Evolutionary conservation across 2,113 vertebrate genomes (phyloP).

Genomic region (Cnemophilus loriae): DNA sequence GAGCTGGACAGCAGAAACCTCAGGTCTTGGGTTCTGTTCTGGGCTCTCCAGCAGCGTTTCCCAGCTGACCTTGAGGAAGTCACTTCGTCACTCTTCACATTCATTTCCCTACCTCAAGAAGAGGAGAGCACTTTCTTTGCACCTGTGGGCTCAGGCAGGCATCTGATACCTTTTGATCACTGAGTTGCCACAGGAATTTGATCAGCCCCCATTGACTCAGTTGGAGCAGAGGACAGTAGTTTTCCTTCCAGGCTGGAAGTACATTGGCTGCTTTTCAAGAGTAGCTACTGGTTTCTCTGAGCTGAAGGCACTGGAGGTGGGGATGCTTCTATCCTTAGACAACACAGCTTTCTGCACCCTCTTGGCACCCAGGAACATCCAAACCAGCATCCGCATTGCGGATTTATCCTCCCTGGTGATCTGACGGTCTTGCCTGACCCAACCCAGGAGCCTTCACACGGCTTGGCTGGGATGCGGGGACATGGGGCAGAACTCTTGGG

Average conservation of each 20-base stretch:
- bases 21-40: neutral
- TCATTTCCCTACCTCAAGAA: neutral
- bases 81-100: neutral
- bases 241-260: neutral
- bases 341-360: neutral
- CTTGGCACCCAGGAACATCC: neutral
- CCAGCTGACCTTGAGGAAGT: neutral
- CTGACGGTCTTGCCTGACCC: neutral
- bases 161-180: neutral
- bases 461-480: neutral
- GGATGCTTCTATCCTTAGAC: neutral
- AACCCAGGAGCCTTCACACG: accelerated
- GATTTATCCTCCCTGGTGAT: neutral
- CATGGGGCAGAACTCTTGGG: neutral
- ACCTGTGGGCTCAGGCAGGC: neutral
- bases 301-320: neutral
- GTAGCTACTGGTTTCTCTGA: neutral
- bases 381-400: neutral
- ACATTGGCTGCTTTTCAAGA: neutral
- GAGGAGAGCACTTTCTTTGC: neutral
- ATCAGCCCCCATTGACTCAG: neutral
- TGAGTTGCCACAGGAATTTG: neutral
- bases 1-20: neutral
- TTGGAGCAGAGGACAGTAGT: neutral
- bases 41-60: neutral